phyloP scores from a whole-genome alignment of 2,888 invertebrate genomes.

The Xylota sylvarum region DNA sequence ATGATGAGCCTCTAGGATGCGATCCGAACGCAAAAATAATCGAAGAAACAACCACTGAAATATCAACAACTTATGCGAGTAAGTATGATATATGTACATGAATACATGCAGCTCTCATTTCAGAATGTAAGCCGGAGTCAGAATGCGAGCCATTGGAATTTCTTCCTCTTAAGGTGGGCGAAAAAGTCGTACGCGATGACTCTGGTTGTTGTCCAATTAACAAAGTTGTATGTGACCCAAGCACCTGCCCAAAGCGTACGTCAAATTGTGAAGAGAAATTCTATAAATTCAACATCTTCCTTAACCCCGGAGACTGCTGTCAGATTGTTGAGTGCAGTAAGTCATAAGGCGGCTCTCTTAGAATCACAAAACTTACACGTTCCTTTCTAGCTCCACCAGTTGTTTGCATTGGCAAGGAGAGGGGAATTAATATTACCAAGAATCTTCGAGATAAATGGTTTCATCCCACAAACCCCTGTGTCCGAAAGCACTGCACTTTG shows the following conservation, averaged over 20 bases:
- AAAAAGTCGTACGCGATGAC: slow-evolving; percentile 86
- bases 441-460: slow-evolving; percentile 85
- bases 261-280: slow-evolving; percentile 85
- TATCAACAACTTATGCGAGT: too few relatives aligned
- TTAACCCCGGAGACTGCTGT: slow-evolving; percentile 87
- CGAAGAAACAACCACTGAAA: too few relatives aligned
- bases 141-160: slow-evolving; percentile 87
- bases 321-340: slow-evolving; percentile 88
- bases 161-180: slow-evolving; percentile 87
- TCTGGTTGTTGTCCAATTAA: slow-evolving; percentile 90
- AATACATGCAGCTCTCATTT: too few relatives aligned
- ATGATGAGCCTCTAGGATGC: too few relatives aligned
- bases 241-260: slow-evolving; percentile 87
- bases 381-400: slow-evolving; percentile 81
- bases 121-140: slow-evolving; percentile 90
- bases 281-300: slow-evolving; percentile 85
- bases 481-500: slow-evolving; percentile 81
- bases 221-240: slow-evolving; percentile 87
- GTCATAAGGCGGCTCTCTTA: slow-evolving; percentile 67
- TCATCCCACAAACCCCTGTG: slow-evolving; percentile 85
- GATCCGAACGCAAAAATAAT: too few relatives aligned
- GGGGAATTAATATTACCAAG: slow-evolving; percentile 82
- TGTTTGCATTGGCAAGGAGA: slow-evolving; percentile 82
- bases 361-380: not conserved
- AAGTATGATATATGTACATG: too few relatives aligned